phyloP scores from a whole-genome alignment of 2,113 vertebrate species.

The Bostrychus sinensis region DNA sequence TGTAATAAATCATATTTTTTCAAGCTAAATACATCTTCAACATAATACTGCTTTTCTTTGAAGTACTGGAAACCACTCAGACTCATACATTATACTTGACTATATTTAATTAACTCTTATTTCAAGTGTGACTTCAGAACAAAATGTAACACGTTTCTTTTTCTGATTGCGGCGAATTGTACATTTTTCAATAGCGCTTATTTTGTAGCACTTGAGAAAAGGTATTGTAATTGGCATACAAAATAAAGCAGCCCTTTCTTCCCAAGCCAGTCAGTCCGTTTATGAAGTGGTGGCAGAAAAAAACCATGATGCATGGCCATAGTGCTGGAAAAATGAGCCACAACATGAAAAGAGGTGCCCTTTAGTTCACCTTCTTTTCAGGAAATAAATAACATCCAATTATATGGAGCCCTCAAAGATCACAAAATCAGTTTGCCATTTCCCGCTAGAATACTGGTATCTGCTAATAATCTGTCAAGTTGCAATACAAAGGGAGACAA shows the following conservation, averaged over 20 bases:
- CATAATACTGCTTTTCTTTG: too few species aligned
- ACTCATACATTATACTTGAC: too few species aligned
- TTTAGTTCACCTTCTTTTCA: constrained; percentile 53
- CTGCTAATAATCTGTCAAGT: constrained; percentile 55
- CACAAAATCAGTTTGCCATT: constrained; percentile 66
- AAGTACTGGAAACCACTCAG: too few species aligned
- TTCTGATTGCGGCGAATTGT: not conserved
- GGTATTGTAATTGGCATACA: constrained; percentile 32
- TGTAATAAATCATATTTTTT: too few species aligned
- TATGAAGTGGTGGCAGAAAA: constrained; percentile 32
- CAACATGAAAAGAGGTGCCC: constrained; percentile 62
- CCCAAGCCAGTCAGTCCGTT: constrained; percentile 17
- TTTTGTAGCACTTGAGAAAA: constrained; percentile 8
- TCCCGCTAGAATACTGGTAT: constrained; percentile 57
- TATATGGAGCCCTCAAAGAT: constrained; percentile 66
- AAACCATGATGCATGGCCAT: constrained; percentile 13
- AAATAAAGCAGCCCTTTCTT: constrained; percentile 27
- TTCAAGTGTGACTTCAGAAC: not conserved
- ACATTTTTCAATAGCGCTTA: not conserved
- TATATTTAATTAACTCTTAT: too few species aligned
- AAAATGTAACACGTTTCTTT: not conserved
- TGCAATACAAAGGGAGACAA: constrained; percentile 3
- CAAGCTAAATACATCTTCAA: too few species aligned
- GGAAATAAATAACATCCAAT: constrained; percentile 75
- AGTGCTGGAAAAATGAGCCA: constrained; percentile 53